These are phyloP conservation scores for Drosophila rellima DNA, from an alignment of 2,888 invertebrate genomes.

Conservation along the genomic window DNA sequence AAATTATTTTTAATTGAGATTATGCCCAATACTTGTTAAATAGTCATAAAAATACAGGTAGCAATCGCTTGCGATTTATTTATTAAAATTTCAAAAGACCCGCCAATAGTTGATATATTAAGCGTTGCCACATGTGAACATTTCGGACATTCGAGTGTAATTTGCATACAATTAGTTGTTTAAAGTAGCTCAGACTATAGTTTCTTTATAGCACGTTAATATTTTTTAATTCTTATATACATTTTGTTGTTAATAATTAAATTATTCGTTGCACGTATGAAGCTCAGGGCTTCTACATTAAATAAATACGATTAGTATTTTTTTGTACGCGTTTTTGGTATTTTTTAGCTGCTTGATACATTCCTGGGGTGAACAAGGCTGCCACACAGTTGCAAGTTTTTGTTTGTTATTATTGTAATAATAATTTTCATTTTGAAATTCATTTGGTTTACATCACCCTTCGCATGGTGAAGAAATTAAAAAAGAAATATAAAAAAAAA, in stretches of 20 bases:
- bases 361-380: too few relatives aligned
- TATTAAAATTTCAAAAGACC: neutral
- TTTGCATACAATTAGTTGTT: neutral
- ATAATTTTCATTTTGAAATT: too few relatives aligned
- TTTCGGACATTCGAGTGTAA: neutral
- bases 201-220: neutral
- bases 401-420: too few relatives aligned
- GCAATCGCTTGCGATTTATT: rapidly evolving
- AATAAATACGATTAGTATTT: constrained; percentile 14
- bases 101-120: neutral
- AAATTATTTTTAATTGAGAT: too few relatives aligned
- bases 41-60: too few relatives aligned
- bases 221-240: neutral
- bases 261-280: neutral
- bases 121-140: constrained; percentile 1
- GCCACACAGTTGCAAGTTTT: too few relatives aligned
- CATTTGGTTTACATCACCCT: too few relatives aligned
- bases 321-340: constrained; percentile 51
- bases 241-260: neutral
- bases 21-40: too few relatives aligned
- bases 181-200: neutral
- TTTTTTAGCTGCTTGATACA: too few relatives aligned
- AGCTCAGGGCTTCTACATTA: constrained; percentile 6
- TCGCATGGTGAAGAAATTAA: too few relatives aligned
- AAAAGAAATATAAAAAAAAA: too few relatives aligned